Base-by-base conservation (phyloP, 2,113 vertebrate genomes). In the Megaceryle torquata region DNA sequence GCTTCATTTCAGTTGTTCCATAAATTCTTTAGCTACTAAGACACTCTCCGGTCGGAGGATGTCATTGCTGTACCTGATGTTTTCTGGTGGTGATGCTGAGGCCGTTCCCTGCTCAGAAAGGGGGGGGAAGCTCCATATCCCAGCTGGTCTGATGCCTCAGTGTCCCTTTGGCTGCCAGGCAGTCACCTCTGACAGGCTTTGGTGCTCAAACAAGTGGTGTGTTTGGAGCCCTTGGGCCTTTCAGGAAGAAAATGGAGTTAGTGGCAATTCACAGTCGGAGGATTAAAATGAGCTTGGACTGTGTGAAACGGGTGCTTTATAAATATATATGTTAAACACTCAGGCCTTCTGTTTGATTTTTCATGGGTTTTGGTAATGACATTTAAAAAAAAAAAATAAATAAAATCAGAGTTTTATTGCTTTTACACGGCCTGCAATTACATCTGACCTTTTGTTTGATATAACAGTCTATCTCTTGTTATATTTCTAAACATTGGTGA, bases 291-390 rank as follows among this genome's bases (percentile, higher is more conserved):
- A 44, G 56, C 29, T 22, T 70, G 65, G 48, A 2, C 65, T 28
- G 12, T 46, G 71, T 76, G 65, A 74, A 84, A 82, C 0, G 10
- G 69, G 28, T n/a, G 28, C 69, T 91, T 72, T 87, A 37, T 61
- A 82, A 85, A 63, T 79, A 26, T 24, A 14, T 24, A 14, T 85
- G 82, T 69, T 91, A 71, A 57, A 53, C 79, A 71, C 60, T 72
- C 29, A 71, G 80, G 31, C 41, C 28, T 85, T 82, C 67, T 88
- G 65, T 89, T 92, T 79, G 75, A 56, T 67, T 79, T 97, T 97
- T 79, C 17, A 7, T 78, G 74, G 71, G n/a, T 22, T 90, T 86
- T 71, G 68, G 57, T 79, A 91, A 88, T 74, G 81, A 51, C 68
- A 92, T 94, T 94, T 37, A 5, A 63, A 74, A 89, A 75, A 43